Evolutionary conservation across 2,888 invertebrate species (phyloP).

Genomic region (Oscheius sp.): DNA sequence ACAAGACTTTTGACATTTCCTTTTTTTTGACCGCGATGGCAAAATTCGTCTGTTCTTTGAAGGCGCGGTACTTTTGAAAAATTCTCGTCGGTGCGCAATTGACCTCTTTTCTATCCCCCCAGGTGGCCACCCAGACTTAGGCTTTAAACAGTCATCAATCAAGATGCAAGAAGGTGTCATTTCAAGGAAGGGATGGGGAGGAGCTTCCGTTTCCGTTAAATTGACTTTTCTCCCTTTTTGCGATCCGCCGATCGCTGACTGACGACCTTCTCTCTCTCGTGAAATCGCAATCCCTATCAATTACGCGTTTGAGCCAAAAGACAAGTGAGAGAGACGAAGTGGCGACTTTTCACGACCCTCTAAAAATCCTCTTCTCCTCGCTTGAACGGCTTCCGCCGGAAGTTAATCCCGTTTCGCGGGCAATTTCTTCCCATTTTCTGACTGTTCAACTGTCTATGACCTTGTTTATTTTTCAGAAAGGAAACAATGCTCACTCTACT

Average conservation of each 20-base stretch:
- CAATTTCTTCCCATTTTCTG: not conserved
- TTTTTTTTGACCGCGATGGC: too few relatives aligned
- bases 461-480: not conserved
- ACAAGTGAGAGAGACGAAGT: too few relatives aligned
- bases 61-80: too few relatives aligned
- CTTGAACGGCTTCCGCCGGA: too few relatives aligned
- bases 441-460: not conserved
- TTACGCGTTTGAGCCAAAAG: too few relatives aligned
- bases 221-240: slow-evolving; percentile 14
- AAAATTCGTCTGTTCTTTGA: too few relatives aligned
- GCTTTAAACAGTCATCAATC: slow-evolving; percentile 1
- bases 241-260: not conserved
- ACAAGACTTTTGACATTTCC: too few relatives aligned
- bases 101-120: too few relatives aligned
- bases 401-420: not conserved
- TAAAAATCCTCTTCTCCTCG: too few relatives aligned
- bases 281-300: slow-evolving; percentile 12
- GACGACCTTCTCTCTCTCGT: slow-evolving; percentile 19
- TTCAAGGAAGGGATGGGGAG: not conserved
- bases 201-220: slow-evolving; percentile 6
- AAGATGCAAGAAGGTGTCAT: not conserved
- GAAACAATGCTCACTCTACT: slow-evolving; percentile 3
- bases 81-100: too few relatives aligned
- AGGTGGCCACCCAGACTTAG: slow-evolving; percentile 1
- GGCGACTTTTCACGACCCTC: too few relatives aligned